Evolutionary conservation across 2,888 invertebrate species (phyloP), one percentile per base, ranked within the genome.

Genomic region (Electrophaes corylata): DNA sequence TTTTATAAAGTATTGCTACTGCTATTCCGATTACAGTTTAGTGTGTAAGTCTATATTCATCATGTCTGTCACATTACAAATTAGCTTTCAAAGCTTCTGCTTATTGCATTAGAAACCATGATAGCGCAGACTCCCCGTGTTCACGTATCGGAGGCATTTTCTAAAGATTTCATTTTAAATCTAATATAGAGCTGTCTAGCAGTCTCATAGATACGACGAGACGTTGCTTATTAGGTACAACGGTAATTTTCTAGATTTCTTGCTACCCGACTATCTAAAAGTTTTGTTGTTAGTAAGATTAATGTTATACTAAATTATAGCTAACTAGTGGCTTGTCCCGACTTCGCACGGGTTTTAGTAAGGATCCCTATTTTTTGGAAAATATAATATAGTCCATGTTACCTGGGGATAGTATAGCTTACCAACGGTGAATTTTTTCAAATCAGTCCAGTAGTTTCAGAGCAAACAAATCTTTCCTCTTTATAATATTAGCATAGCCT

Each of bases 41-140:
- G 5, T 6, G 43, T 19, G 20, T 26, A 33, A 49, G 55, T 56
- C 64, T 59, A 49, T 64, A 57, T 62, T 37, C 26, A 46, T 51
- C 49, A 33, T 55, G 44, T 39, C 58, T 60, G 54, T 64, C 64
- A 64, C 53, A 54, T 60, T 60, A 65, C 59, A 66, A 66, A 65
- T 66, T 65, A 64, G 46, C 62, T 65, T 64, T 65, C 65, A 44
- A 61, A 53, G 62, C 57, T 60, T 63, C 65, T 63, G 53, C 55
- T 58, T 52, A 41, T 57, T 57, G 57, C 57, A 62, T 62, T 66
- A 62, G 66, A 66, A 64, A 66, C 55, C 53, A 49, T 46, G 60
- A 57, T 62, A 48, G 41, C 46, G 48, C 52, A 46, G 59, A 46
- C 55, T 51, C 55, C 47, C 43, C 55, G 44, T 50, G 52, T 54